Evolutionary conservation across 2,113 vertebrate species (phyloP).

Genomic region (Colius striatus): DNA sequence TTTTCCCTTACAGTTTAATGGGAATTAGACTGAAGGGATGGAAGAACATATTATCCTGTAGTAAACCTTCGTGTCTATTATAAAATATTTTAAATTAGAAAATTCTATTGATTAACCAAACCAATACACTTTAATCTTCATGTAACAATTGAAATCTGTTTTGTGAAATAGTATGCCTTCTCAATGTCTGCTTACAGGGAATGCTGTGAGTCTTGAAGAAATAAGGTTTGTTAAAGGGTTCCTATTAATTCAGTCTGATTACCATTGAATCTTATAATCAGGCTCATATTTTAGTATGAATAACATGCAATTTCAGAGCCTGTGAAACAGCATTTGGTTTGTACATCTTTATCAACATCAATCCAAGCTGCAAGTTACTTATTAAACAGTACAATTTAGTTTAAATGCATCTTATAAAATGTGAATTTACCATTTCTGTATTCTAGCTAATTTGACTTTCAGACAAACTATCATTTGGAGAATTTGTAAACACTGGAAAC

Average conservation of each 20-base stretch:
- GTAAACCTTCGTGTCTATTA: not conserved
- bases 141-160: slow-evolving; percentile 52
- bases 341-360: slow-evolving; percentile 66
- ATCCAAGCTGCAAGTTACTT: slow-evolving; percentile 66
- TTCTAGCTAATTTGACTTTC: slow-evolving; percentile 60
- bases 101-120: slow-evolving; percentile 38
- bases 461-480: slow-evolving; percentile 34
- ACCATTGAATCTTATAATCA: slow-evolving; percentile 76
- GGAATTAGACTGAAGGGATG: not conserved
- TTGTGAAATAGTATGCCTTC: slow-evolving; percentile 17
- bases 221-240: slow-evolving; percentile 70
- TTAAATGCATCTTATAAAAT: slow-evolving; percentile 66
- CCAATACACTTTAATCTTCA: slow-evolving; percentile 13
- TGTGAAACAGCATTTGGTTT: slow-evolving; percentile 68
- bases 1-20: not conserved
- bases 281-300: slow-evolving; percentile 75
- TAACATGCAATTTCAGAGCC: slow-evolving; percentile 71
- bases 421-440: slow-evolving; percentile 32
- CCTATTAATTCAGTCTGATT: slow-evolving; percentile 80
- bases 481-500: slow-evolving; percentile 46
- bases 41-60: not conserved
- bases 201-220: slow-evolving; percentile 61
- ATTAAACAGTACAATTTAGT: slow-evolving; percentile 71
- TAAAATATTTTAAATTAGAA: slow-evolving; percentile 54
- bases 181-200: slow-evolving; percentile 58